Conservation (phyloP, 2,888 invertebrate genomes). For the Uropetala carovei region DNA sequence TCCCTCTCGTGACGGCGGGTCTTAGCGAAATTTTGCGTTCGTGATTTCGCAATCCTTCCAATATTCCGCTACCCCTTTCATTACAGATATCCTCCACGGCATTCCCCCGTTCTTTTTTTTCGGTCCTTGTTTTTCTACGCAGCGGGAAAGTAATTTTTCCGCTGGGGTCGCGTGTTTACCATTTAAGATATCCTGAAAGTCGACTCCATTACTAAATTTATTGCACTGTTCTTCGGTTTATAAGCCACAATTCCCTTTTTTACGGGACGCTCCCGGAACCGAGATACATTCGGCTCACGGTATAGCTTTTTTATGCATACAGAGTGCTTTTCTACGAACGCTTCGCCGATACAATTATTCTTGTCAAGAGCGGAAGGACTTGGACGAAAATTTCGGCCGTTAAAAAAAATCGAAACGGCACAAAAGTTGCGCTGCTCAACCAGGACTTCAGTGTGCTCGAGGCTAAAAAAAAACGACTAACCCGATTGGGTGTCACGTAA, state of each 20-base stretch:
- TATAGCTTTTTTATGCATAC: not conserved
- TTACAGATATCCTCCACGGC: not conserved
- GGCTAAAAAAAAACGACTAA: too few relatives aligned
- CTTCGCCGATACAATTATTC: not conserved
- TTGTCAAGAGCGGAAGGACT: not conserved
- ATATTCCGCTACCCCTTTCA: not conserved
- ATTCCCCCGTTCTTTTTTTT: not conserved
- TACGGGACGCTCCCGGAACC: not conserved
- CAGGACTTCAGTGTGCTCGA: too few relatives aligned
- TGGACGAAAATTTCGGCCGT: not conserved
- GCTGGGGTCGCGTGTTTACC: slow-evolving; percentile 5
- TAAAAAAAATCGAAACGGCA: too few relatives aligned
- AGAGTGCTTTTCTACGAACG: not conserved
- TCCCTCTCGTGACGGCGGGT: not conserved
- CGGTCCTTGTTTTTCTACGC: not conserved
- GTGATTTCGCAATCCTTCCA: not conserved
- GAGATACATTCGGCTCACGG: not conserved
- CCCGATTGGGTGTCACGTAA: too few relatives aligned
- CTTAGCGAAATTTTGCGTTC: not conserved
- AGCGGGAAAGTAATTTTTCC: not conserved
- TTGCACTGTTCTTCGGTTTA: not conserved
- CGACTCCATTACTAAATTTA: not conserved
- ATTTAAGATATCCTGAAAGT: not conserved
- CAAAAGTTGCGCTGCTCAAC: too few relatives aligned
- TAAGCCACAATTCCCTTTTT: not conserved